Conservation (phyloP, 2,113 vertebrate genomes). For the Halcyon senegalensis region DNA sequence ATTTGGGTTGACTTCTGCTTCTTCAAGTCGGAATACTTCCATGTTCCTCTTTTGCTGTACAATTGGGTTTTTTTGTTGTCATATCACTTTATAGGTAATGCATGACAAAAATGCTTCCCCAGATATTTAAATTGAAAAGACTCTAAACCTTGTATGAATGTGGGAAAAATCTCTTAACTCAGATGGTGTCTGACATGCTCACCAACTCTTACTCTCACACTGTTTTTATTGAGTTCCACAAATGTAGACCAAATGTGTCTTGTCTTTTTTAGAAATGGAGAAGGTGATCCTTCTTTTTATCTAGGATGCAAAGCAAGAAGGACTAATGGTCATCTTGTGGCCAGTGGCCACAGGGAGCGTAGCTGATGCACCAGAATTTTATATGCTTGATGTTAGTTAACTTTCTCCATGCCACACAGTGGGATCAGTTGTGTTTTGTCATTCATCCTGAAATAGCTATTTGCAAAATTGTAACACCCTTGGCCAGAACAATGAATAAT, state of each 20-base stretch:
- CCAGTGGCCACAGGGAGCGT: neutral
- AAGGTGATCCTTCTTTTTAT: neutral
- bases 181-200: neutral
- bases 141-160: neutral
- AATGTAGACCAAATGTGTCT: neutral
- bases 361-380: neutral
- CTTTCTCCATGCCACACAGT: neutral
- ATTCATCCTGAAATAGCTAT: neutral
- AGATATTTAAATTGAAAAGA: neutral
- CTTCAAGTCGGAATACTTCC: conserved; percentile 23
- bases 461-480: neutral
- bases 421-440: neutral
- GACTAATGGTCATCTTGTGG: neutral
- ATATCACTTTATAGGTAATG: neutral
- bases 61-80: neutral
- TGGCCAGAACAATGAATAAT: neutral
- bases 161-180: neutral
- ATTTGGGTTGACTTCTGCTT: conserved; percentile 9
- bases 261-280: neutral
- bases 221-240: neutral
- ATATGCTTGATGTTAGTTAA: neutral
- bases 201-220: neutral
- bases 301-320: neutral
- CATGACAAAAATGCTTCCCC: neutral
- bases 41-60: neutral